Evolutionary conservation across 2,797 vertebrate genomes (phyloP).

Genomic region (Enteromius trimaculatus): DNA sequence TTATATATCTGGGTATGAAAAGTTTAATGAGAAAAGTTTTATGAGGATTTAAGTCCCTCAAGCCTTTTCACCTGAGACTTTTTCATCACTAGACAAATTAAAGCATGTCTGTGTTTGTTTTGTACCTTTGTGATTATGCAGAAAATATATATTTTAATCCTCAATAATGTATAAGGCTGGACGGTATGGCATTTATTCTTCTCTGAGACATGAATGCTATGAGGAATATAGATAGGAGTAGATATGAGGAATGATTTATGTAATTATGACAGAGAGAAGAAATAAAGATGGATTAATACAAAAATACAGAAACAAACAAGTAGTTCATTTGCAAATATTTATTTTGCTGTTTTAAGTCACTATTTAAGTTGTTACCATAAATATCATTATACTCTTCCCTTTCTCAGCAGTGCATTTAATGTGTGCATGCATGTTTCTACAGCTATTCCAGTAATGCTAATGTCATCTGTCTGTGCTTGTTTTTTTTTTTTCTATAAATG

Average conservation of each 20-base stretch:
- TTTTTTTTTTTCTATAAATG: conserved; percentile 39
- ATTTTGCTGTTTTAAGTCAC: background rate
- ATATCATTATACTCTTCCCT: background rate
- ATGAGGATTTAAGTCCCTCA: background rate
- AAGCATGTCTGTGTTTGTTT: conserved; percentile 8
- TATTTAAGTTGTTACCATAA: background rate
- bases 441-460: conserved; percentile 13
- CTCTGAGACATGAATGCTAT: background rate
- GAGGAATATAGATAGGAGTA: no score
- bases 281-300: background rate
- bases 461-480: conserved; percentile 35
- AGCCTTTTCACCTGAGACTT: conserved; percentile 2
- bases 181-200: background rate
- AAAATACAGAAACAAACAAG: background rate
- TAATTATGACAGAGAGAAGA: background rate
- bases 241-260: background rate
- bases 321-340: background rate
- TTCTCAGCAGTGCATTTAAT: background rate
- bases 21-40: conserved; percentile 20
- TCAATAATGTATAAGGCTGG: background rate
- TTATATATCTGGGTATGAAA: conserved; percentile 18
- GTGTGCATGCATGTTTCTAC: conserved; percentile 9
- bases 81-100: conserved; percentile 19
- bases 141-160: background rate
- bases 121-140: conserved; percentile 3